phyloP scores from a whole-genome alignment of 2,888 invertebrate species.

The Athalia cordata region DNA sequence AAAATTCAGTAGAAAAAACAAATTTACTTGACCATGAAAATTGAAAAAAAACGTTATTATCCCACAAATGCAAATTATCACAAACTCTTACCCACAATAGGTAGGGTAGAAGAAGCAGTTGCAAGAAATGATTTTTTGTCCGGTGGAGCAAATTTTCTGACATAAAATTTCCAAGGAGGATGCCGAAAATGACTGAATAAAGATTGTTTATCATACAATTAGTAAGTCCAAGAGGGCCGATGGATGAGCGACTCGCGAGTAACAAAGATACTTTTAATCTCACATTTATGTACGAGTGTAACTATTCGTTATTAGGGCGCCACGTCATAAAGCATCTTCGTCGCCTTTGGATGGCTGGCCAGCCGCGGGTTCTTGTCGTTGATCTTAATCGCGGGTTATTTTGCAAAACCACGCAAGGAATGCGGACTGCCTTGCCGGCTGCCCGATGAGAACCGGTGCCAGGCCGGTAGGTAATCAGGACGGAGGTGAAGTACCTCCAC shows the following conservation, averaged over 20 bases:
- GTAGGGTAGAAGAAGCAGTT: too few species aligned
- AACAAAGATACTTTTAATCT: background rate
- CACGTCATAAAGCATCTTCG: conserved; percentile 53
- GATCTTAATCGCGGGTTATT: conserved; percentile 54
- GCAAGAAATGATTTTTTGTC: too few species aligned
- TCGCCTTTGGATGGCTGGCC: conserved; percentile 37
- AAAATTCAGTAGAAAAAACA: too few species aligned
- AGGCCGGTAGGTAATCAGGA: conserved; percentile 43
- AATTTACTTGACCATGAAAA: too few species aligned
- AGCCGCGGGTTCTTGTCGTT: conserved; percentile 47
- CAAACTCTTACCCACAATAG: too few species aligned
- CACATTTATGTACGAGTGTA: too few species aligned
- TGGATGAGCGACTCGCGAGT: background rate
- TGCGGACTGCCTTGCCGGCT: conserved; percentile 47
- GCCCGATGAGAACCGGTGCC: conserved; percentile 42
- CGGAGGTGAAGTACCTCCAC: conserved; percentile 42
- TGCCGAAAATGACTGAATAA: too few species aligned
- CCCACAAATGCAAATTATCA: too few species aligned
- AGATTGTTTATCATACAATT: background rate
- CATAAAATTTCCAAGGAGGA: too few species aligned
- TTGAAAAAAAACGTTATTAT: too few species aligned
- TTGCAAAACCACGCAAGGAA: conserved; percentile 46
- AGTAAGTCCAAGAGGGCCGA: background rate
- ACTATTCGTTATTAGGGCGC: conserved; percentile 3
- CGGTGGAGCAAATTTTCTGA: too few species aligned